Base-by-base conservation (phyloP, 1,140 invertebrate species). In the Halictus rubicundus region DNA sequence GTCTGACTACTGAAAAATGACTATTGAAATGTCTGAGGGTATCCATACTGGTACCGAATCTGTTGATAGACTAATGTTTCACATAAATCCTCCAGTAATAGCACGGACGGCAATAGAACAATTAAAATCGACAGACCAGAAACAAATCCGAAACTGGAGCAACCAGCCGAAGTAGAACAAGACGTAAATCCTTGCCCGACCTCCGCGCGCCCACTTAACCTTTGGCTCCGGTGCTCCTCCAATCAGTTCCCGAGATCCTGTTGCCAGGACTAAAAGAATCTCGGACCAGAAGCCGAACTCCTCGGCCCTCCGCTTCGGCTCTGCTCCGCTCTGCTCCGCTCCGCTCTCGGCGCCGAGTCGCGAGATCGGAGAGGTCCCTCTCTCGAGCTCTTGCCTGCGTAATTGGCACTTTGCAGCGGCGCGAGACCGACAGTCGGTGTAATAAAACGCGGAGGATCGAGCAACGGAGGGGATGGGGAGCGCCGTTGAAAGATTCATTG, bases 391-490 rank as follows among this genome's bases (percentile, higher is more conserved):
- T 66, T n/a, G 72, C 39, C 79, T 68, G 54, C 79, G 84, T 86
- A 86, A 86, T 86, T 86, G 84, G 84, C 83, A 86, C 84, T 86
- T 86, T 71, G 79, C 73, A 85, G 57, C 66, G 78, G 74, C 80
- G 74, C 74, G 39, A 75, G 74, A 78, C 76, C 68, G 83, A 70
- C 69, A 68, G 75, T 52, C 71, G 70, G 66, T 63, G 79, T 83
- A 85, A 86, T 86, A 86, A 86, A 86, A 85, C 69, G 68, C 49
- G 42, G 46, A 68, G 57, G 32, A 37, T 74, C 27, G 68, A 46
- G 10, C 0, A 14, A 14, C 5, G 42, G 68, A 25, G 23, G 37
- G 69, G 61, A 7, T 19, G 14, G 54, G n/a, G 19, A 2, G 2
- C 49, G 23, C 3, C 49, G 59, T 77, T 65, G 79, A 69, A 81